phyloP scores from a whole-genome alignment of 2,113 vertebrate genomes.

The Noturus placidus region DNA sequence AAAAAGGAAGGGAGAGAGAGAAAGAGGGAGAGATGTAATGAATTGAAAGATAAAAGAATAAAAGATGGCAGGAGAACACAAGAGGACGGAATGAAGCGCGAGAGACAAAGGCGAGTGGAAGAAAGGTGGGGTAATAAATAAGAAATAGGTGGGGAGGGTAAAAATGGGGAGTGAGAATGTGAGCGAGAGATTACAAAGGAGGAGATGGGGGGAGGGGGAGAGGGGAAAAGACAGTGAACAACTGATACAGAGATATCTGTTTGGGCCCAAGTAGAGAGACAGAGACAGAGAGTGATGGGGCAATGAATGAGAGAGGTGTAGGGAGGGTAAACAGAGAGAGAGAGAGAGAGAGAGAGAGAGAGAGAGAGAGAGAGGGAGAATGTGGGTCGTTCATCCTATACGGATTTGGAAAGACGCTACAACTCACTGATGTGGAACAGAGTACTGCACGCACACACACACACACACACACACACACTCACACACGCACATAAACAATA shows the following conservation, averaged over 20 bases:
- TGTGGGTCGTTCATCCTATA: slow-evolving; percentile 35
- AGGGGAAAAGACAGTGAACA: neutral
- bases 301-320: too few relatives aligned
- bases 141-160: neutral
- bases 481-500: slow-evolving; percentile 2
- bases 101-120: neutral
- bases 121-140: neutral
- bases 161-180: neutral
- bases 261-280: neutral
- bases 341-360: slow-evolving; percentile 2
- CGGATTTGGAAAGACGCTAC: slow-evolving; percentile 20
- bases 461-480: slow-evolving; percentile 3
- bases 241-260: neutral
- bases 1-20: neutral
- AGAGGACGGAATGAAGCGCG: too few relatives aligned
- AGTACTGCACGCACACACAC: neutral
- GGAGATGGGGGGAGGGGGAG: neutral
- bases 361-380: slow-evolving; percentile 28
- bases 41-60: neutral
- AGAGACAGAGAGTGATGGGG: neutral
- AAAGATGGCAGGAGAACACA: neutral
- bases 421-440: slow-evolving; percentile 37
- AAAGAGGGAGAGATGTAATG: neutral
- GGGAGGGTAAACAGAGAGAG: neutral
- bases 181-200: neutral